Evolutionary conservation across 2,888 invertebrate species (phyloP), one percentile per base, ranked within the genome.

Genomic region (Parelbella ahira): DNA sequence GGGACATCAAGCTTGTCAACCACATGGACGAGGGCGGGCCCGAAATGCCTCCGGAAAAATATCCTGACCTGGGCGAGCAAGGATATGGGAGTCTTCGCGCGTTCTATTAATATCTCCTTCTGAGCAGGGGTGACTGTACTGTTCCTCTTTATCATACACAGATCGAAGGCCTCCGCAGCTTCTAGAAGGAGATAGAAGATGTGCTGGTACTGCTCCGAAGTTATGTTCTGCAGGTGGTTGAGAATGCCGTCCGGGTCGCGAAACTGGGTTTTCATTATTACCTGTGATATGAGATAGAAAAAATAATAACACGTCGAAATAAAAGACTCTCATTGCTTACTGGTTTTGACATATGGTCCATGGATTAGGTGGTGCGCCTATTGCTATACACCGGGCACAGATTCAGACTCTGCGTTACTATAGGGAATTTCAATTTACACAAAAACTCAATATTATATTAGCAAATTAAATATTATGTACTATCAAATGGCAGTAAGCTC

Each of bases 211-310:
- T 83, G 78, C 9, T 73, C 68, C 1, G 79, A 54, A 0, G 88
- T 83, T 0, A 91, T 88, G 67, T 93, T 92, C 53, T 93, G 92
- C 5, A 95, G 88, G 13, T 92, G 93, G 67, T 94, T 95, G 2
- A 96, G 83, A 39, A 96, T 91, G 19, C 96, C 95, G 62, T 93
- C 93, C 0, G 95, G 94, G 63, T 96, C 94, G 43, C 94, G 90
- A 65, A 93, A 94, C 55, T 95, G 95, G 4, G 94, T 94, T 73
- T 94, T 94, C 89, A 94, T 93, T 8, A 94, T 92, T 0, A 94
- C 93, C 91, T 91, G 69, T n/a, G 24, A 27, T 15, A 15, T 2
- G 15, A 4, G 4, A 15, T 4, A 33, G 11, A 6, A 25, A 29
- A 21, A 3, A 21, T 11, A 24, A 24, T 1, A 21, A 7, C 3